Base-by-base conservation (phyloP, 1,140 invertebrate genomes). In the Ericerus pela region DNA sequence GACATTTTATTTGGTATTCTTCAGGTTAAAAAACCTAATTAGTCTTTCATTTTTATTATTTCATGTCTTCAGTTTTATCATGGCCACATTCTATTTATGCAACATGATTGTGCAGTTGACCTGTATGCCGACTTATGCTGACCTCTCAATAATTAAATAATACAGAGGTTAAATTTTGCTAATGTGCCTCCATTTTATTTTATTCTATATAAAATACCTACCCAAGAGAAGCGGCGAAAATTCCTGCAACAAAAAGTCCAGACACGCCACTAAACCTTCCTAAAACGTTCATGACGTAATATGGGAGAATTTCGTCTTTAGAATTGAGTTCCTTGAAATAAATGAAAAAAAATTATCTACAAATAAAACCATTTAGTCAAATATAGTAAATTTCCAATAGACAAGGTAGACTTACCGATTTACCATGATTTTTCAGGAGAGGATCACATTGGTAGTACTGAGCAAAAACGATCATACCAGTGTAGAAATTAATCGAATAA, bases 221-320 rank as follows among this genome's bases (percentile, higher is more conserved):
- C 80, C 80, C 82, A 6, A 85, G 68, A 30, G 81, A 80, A 11
- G 80, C 82, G 52, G 79, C 79, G 60, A 83, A 84, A 26, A 85
- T 76, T 18, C 87, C 86, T 2, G 88, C 84, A 0, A 92, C 85
- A 65, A 96, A 94, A 57, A 96, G 78, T 8, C 92, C 90, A 0
- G 87, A 80, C 10, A 93, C 67, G 1, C 87, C 87, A 10, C 75
- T 77, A 3, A 81, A 67, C 24, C 73, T 61, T 1, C 84, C 82
- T 69, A 92, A 77, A 8, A 76, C 75, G 58, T 85, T 79, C 70
- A 91, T 85, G 2, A 91, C 85, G 65, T 87, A 91, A 41, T 80
- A 77, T 0, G 87, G 88, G 64, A 90, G 72, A n/a, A 91, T 67
- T 70, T 92, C 79, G 68, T 87, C 84, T 11, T 76, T 70, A 1